Evolutionary conservation across 1,140 invertebrate genomes (phyloP), one percentile per base, ranked within the genome.

Genomic region (Megalopta genalis): DNA sequence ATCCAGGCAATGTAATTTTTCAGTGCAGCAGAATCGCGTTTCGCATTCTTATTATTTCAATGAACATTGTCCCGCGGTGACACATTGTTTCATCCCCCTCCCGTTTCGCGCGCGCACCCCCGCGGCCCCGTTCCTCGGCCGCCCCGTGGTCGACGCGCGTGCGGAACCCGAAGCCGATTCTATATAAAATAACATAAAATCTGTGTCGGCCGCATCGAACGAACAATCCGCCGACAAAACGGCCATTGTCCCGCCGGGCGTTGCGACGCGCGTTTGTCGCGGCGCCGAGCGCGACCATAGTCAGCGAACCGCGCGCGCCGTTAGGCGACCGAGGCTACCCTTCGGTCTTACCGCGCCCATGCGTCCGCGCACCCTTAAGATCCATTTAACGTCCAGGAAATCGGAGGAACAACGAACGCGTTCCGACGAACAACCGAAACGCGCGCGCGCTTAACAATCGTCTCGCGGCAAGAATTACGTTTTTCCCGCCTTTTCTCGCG

Each of bases 41-140:
- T 49, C 66, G 18, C 68, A 37, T 78, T 72, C 76, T 78, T 78
- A 78, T 78, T 78, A 78, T 72, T 72, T 78, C 76, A 72, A 72
- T 64, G 39, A 32, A 68, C 76, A 46, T 78, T 78, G 69, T 78
- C 23, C 25, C 75, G 37, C 42, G 32, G 69, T 70, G 25, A 66
- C 37, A 39, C 69, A 78, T 71, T 78, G 68, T 70, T 57, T n/a
- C 10, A 16, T 21, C 9, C 68, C 66, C 1, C 23, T 46, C 32
- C 27, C 52, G 4, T 18, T 5, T 0, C 54, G 5, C n/a, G 32
- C 32, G 32, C 32, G 32, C 32, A 4, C 32, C 1, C 32, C 1
- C 32, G 32, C 3, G 12, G 2, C 7, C 6, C 21, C 25, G 23
- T 32, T 46, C 42, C 14, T 12, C 42, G 2, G 14, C 37, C 32